phyloP scores from a whole-genome alignment of 2,113 vertebrate genomes.

The Phyllostomus hastatus region DNA sequence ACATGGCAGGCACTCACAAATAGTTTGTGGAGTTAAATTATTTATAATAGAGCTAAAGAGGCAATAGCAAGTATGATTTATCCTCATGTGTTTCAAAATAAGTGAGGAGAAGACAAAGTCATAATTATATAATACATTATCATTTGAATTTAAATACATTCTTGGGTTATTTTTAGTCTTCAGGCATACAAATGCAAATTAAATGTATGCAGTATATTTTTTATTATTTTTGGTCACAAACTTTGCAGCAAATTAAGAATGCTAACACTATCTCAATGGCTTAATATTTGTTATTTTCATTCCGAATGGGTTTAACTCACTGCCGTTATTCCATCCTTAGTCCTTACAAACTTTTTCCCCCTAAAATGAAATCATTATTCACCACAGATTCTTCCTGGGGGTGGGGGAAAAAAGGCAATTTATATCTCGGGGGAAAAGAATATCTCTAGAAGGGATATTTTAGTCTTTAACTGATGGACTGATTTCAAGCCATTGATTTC shows the following conservation, averaged over 20 bases:
- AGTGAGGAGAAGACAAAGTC: neutral
- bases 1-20: neutral
- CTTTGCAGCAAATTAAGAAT: neutral
- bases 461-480: slow-evolving; percentile 57
- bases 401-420: neutral
- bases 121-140: neutral
- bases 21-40: neutral
- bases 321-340: neutral
- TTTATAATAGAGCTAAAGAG: neutral
- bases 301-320: neutral
- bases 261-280: neutral
- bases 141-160: neutral
- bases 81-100: neutral
- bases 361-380: slow-evolving; percentile 49
- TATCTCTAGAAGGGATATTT: slow-evolving; percentile 55
- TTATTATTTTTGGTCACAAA: neutral
- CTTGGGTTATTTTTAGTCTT: neutral
- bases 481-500: slow-evolving; percentile 76
- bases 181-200: neutral
- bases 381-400: neutral
- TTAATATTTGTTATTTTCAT: neutral
- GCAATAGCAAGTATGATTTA: neutral
- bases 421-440: slow-evolving; percentile 26
- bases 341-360: neutral
- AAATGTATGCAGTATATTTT: neutral